A percentile compares a stretch with the other conserved stretches of the same genome.
Evolutionary conservation across 2,888 invertebrate species (phyloP).

Genomic region (Lepidochrysops patricia): DNA sequence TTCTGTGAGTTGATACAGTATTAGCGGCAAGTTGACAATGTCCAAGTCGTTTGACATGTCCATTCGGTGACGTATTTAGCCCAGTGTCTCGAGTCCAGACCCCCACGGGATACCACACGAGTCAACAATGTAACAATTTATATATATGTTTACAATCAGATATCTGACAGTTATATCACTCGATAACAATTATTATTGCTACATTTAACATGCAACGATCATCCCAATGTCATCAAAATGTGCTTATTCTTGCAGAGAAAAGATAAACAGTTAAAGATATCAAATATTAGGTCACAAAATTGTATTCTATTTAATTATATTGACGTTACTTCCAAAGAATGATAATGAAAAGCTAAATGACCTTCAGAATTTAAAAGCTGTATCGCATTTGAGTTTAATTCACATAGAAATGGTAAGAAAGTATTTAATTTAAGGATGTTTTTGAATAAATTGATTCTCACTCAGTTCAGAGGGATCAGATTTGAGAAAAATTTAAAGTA

Average conservation of each 20-base stretch:
- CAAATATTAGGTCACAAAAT: background rate
- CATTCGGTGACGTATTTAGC: background rate
- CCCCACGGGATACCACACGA: background rate
- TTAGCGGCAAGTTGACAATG: background rate
- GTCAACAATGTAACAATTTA: slow-evolving; percentile 10
- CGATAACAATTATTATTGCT: slow-evolving; percentile 1
- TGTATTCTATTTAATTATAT: no score
- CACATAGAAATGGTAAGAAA: background rate
- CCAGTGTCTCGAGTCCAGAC: background rate
- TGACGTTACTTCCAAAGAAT: no score
- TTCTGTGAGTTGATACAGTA: no score
- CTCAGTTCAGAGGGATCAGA: background rate
- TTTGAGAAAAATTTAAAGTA: background rate
- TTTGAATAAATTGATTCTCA: background rate
- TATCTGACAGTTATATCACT: background rate
- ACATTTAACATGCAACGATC: background rate
- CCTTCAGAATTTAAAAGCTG: background rate
- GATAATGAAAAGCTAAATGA: background rate
- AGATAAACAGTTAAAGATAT: background rate
- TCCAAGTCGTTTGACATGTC: background rate
- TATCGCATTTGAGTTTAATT: background rate
- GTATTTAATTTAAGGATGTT: background rate
- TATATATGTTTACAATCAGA: background rate
- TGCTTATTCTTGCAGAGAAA: background rate
- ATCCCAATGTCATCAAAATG: background rate